Evolutionary conservation across 2,888 invertebrate species (phyloP).

Genomic region (Epistrophella euchroma): DNA sequence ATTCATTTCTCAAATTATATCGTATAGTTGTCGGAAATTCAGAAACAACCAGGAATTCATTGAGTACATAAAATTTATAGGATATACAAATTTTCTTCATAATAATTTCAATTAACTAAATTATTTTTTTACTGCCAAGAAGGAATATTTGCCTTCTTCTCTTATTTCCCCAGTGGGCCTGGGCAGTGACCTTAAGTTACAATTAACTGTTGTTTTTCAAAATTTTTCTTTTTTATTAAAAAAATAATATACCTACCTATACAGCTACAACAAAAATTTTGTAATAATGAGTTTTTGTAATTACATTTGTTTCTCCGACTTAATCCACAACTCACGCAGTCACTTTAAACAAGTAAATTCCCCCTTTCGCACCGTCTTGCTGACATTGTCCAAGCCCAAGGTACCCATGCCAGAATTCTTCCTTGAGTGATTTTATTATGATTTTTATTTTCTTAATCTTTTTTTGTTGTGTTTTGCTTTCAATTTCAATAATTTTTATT

Average conservation of each 20-base stretch:
- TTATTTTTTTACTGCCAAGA: background rate
- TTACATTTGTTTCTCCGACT: conserved; percentile 69
- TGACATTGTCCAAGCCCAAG: conserved; percentile 21
- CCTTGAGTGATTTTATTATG: conserved; percentile 53
- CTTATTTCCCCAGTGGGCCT: too few species aligned
- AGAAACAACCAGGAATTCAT: too few species aligned
- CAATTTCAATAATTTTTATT: conserved; percentile 64
- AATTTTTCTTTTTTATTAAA: background rate
- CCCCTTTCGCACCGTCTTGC: conserved; percentile 9
- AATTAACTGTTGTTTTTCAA: background rate
- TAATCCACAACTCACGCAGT: conserved; percentile 13
- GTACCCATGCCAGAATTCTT: background rate
- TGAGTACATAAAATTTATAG: too few species aligned
- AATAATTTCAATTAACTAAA: background rate
- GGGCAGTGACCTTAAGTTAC: background rate
- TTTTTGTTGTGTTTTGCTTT: conserved; percentile 55
- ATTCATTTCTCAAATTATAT: too few species aligned
- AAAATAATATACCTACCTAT: background rate
- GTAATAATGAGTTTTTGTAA: conserved; percentile 72
- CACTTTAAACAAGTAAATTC: conserved; percentile 29
- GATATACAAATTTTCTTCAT: background rate
- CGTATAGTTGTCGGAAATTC: too few species aligned
- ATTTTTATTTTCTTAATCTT: conserved; percentile 51
- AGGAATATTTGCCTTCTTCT: background rate
- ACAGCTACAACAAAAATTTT: conserved; percentile 52